Conservation (phyloP, 2,888 invertebrate genomes). For the Hirtodrosophila histrioides region DNA sequence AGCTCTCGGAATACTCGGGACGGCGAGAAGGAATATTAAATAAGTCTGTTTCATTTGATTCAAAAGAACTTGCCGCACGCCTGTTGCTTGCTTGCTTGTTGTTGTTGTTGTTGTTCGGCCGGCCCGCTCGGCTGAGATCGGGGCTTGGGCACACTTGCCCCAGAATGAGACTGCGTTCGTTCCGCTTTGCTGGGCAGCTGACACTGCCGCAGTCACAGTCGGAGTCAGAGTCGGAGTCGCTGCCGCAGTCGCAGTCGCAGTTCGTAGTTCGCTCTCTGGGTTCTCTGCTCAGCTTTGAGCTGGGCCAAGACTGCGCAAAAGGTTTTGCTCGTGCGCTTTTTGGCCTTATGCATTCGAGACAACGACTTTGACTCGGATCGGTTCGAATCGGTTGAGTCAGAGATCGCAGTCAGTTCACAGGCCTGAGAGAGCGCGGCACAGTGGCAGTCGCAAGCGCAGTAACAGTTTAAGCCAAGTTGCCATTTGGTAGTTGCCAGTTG, state of each 20-base stretch:
- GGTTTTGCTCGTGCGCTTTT: constrained; percentile 68
- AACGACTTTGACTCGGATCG: constrained; percentile 38
- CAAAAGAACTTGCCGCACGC: constrained; percentile 75
- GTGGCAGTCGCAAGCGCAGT: constrained; percentile 1
- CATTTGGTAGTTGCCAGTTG: constrained; percentile 41
- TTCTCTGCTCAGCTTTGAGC: constrained; percentile 41
- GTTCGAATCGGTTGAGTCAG: constrained; percentile 1
- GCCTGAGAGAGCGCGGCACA: constrained; percentile 5
- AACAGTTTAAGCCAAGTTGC: constrained; percentile 59
- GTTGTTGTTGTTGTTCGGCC: constrained; percentile 15
- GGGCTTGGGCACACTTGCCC: constrained; percentile 44
- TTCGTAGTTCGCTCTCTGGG: too few relatives aligned
- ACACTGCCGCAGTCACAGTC: constrained; percentile 26
- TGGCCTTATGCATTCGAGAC: constrained; percentile 67
- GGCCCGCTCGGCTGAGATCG: constrained; percentile 4
- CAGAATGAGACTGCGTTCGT: constrained; percentile 67
- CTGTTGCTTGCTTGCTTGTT: constrained; percentile 35
- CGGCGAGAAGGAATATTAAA: constrained; percentile 69
- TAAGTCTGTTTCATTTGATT: constrained; percentile 74
- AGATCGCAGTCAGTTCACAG: constrained; percentile 37
- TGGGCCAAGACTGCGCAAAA: constrained; percentile 69
- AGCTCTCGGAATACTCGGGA: constrained; percentile 24
- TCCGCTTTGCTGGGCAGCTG: constrained; percentile 77
- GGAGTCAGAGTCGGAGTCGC: constrained; percentile 21
- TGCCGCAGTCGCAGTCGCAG: not conserved